phyloP scores from a whole-genome alignment of 2,888 invertebrate species.

The Agrypnus murinus region DNA sequence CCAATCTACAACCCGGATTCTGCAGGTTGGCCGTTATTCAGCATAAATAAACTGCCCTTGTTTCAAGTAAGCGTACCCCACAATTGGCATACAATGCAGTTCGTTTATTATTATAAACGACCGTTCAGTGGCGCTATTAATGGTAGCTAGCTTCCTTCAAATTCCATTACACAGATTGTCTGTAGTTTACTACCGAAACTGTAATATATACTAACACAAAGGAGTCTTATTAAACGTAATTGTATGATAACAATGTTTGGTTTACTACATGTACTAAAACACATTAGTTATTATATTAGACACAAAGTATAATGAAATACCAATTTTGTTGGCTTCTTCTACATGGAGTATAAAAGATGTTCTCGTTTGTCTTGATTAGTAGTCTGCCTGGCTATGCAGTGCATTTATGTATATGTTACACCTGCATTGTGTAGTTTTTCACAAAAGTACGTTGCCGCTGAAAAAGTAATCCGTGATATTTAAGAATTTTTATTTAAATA shows the following conservation, averaged over 20 bases:
- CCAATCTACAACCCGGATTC: constrained; percentile 36
- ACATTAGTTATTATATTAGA: too few species aligned
- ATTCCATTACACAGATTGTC: constrained; percentile 34
- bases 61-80: constrained; percentile 29
- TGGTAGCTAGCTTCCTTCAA: constrained; percentile 33
- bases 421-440: too few species aligned
- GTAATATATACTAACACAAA: not conserved
- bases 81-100: constrained; percentile 40
- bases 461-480: too few species aligned
- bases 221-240: not conserved
- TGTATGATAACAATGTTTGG: not conserved
- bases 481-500: too few species aligned
- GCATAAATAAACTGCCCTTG: constrained; percentile 36
- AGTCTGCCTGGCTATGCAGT: too few species aligned
- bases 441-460: too few species aligned
- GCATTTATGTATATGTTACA: too few species aligned
- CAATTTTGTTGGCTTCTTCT: too few species aligned
- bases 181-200: not conserved
- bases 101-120: constrained; percentile 41
- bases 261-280: not conserved
- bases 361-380: too few species aligned
- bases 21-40: constrained; percentile 36
- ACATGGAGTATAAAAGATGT: too few species aligned
- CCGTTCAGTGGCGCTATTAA: constrained; percentile 29
- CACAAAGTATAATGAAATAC: too few species aligned